These are phyloP conservation scores for Crypturellus tataupa DNA, from an alignment of 2,797 vertebrate genomes.

Conservation along the genomic window DNA sequence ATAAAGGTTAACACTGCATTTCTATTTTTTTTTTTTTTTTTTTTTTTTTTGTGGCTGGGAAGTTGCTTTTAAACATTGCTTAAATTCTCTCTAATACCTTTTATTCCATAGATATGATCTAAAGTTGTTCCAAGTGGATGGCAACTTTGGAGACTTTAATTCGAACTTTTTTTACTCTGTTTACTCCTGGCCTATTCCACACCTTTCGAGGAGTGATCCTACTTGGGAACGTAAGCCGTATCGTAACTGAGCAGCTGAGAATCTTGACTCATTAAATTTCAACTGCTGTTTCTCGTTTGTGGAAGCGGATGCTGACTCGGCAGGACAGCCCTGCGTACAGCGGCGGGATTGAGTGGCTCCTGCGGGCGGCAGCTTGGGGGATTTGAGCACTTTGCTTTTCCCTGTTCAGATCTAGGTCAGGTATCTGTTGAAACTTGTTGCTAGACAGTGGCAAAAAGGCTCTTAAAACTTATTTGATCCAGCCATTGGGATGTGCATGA, in stretches of 20 bases:
- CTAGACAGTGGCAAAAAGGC: background rate
- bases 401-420: background rate
- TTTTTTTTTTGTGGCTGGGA: background rate
- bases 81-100: background rate
- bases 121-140: background rate
- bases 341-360: background rate
- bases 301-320: background rate
- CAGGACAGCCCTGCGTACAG: background rate
- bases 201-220: background rate
- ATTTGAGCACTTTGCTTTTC: background rate
- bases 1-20: slow-evolving; percentile 51
- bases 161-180: background rate
- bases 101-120: background rate
- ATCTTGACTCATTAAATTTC: background rate
- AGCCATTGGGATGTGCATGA: background rate
- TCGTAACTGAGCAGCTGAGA: background rate
- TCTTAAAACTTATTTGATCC: slow-evolving; percentile 31
- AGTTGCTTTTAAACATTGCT: background rate
- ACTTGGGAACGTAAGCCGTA: background rate
- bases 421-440: background rate
- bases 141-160: background rate
- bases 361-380: background rate
- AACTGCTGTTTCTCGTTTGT: background rate
- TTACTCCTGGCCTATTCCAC: background rate
- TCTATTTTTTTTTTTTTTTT: background rate